Evolutionary conservation across 2,888 invertebrate genomes (phyloP), one percentile per base, ranked within the genome.

Genomic region (Nephrocerus scutellatus): DNA sequence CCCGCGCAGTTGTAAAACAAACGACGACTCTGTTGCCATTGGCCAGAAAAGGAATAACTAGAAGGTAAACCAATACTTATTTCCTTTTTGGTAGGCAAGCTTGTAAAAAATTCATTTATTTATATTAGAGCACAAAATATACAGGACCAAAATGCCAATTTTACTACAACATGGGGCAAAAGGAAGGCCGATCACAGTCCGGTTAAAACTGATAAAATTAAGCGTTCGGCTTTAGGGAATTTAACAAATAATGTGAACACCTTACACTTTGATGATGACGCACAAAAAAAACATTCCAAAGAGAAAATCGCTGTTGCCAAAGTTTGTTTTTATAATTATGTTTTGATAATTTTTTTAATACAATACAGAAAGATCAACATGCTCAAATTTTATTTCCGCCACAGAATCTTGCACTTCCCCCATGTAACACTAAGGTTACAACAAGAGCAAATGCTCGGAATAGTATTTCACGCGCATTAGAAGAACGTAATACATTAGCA

Each of bases 151-250:
- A 67, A 68, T 54, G 59, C 47, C 10, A 51, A 59, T 28, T 52
- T 60, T 13, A 49, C 56, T 31, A 57, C 57, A 34, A 62, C 63
- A 30, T 56, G 63, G 30, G 74, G 74, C 34, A 89, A 89, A 64
- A 74, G 89, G 58, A 89, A 89, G 74, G 88, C 88, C 2, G 81
- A 82, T 29, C 77, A 77, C 47, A 87, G 86, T 39, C 87, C 87
- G 5, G 59, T 79, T 29, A 86, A 84, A 66, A 81, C 83, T 60
- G 78, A 77, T 50, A 76, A 74, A 34, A 75, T 79, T 5, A 90
- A 88, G 64, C 73, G 91, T 55, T 83, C 86, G 26, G 91, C 89
- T 4, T 78, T 92, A 59, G 86, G 85, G 44, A 90, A 91, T 64
- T 77, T 90, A 50, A 87, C 88, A 34, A 89, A 88, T 47, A 67